Conservation (phyloP, 2,888 invertebrate genomes). For the Hydroisotoma schaefferi region DNA sequence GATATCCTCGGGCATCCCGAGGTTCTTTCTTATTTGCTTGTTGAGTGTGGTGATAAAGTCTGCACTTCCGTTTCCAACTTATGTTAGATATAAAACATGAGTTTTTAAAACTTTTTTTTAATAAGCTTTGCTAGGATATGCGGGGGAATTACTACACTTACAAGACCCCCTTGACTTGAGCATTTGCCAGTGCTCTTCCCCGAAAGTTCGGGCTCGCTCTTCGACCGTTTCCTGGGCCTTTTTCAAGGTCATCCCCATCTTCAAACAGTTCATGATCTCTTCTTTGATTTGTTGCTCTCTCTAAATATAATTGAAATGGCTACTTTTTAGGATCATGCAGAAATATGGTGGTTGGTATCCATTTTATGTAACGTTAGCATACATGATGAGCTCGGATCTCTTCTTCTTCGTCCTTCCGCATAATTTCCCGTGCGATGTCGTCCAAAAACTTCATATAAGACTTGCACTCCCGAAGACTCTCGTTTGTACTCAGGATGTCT, state of each 20-base stretch:
- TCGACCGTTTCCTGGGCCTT: conserved; percentile 58
- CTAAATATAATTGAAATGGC: conserved; percentile 20
- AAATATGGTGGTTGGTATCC: background rate
- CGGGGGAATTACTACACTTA: too few relatives aligned
- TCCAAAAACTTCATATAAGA: conserved; percentile 44
- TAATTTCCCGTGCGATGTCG: conserved; percentile 43
- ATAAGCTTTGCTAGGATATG: too few relatives aligned
- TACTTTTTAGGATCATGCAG: too few relatives aligned
- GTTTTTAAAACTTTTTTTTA: background rate
- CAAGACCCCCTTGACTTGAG: background rate
- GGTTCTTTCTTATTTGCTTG: conserved; percentile 17
- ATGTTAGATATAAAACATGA: background rate
- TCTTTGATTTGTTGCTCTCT: conserved; percentile 47
- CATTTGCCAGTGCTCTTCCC: conserved; percentile 50
- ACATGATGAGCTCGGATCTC: conserved; percentile 38
- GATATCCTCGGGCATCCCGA: conserved; percentile 24
- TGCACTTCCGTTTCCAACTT: conserved; percentile 11
- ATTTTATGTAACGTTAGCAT: conserved; percentile 1
- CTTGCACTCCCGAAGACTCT: conserved; percentile 44
- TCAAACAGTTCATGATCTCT: conserved; percentile 50
- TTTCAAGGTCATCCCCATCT: conserved; percentile 67
- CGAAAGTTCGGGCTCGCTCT: conserved; percentile 64
- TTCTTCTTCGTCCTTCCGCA: conserved; percentile 46
- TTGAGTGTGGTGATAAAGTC: conserved; percentile 23
- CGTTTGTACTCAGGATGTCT: conserved; percentile 45